Base-by-base conservation (phyloP, 2,888 invertebrate species). In the Isotomurus palustris region DNA sequence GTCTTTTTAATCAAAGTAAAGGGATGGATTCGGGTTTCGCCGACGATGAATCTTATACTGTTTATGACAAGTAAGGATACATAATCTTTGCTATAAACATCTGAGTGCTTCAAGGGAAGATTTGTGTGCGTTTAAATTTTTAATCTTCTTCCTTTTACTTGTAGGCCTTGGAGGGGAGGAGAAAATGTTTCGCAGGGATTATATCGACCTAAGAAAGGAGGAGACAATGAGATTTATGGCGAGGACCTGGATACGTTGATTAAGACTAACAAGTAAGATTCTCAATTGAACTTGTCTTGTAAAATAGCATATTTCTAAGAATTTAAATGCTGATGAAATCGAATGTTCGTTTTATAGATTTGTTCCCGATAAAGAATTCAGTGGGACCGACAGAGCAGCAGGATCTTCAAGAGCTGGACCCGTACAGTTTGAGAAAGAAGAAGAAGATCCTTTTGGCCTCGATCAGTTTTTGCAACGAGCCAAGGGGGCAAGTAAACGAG, bases 381-480 rank as follows among this genome's bases (percentile, higher is more conserved):
- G 89, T 6, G 97, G 97, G 1, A 89, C 92, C 0, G 91, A 92
- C 73, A 80, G 87, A 60, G 76, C 79, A 21, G 80, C 79, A 44
- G 73, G 75, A 25, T 80, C 81, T 35, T 76, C 83, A 0, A 82
- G 94, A n/a, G 82, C 86, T 10, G 95, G 94, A 0, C 97, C 99
- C 0, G 97, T 99, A 24, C 94, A 96, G 78, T 97, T 97, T 76
- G 92, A 94, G 73, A 85, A 85, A 68, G 81, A 84, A 10, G 81
- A 81, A 62, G 83, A 83, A 58, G 99, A 99, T 84, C 94, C 96
- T 64, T 99, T 99, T 78, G 97, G 96, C 75, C 81, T 99, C 73
- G 95, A 95, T 80, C 91, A 93, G 79, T 95, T 99, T 83, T 88
- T 99, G 83, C 90, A 89, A 71, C 91, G 94, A 76, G 96, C 95